Evolutionary conservation across 2,113 vertebrate species (phyloP).

Genomic region (Otus sunia): DNA sequence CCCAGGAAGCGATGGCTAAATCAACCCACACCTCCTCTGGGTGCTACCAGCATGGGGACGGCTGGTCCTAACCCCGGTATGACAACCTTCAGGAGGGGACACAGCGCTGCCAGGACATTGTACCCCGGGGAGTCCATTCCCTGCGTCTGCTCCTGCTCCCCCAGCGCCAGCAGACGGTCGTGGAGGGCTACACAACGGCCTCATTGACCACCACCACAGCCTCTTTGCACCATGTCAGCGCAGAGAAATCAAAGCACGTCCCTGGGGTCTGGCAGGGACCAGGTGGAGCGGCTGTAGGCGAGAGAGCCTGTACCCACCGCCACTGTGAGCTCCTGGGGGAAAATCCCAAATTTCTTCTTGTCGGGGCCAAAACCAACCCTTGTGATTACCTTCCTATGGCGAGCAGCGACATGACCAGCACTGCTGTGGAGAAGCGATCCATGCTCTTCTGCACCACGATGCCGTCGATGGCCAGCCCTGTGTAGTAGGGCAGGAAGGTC

Average conservation of each 20-base stretch:
- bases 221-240: rapidly evolving
- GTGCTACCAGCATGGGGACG: background rate
- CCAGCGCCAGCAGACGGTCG: rapidly evolving
- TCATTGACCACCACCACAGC: rapidly evolving
- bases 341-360: background rate
- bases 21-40: background rate
- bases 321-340: background rate
- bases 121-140: background rate
- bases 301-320: background rate
- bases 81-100: background rate
- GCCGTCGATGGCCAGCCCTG: constrained; percentile 86
- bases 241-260: background rate
- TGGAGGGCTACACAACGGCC: background rate
- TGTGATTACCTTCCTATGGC: constrained; percentile 84
- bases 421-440: constrained; percentile 82
- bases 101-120: rapidly evolving
- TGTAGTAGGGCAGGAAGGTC: constrained; percentile 91
- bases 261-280: background rate
- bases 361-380: background rate
- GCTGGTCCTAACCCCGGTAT: background rate
- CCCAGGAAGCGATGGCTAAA: background rate
- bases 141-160: background rate
- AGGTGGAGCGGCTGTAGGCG: rapidly evolving
- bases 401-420: constrained; percentile 77
- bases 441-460: constrained; percentile 91